A percentile compares a stretch with the other conserved stretches of the same genome.
Evolutionary conservation across 2,797 vertebrate genomes (phyloP).

Genomic region (Gadopsis marmoratus): DNA sequence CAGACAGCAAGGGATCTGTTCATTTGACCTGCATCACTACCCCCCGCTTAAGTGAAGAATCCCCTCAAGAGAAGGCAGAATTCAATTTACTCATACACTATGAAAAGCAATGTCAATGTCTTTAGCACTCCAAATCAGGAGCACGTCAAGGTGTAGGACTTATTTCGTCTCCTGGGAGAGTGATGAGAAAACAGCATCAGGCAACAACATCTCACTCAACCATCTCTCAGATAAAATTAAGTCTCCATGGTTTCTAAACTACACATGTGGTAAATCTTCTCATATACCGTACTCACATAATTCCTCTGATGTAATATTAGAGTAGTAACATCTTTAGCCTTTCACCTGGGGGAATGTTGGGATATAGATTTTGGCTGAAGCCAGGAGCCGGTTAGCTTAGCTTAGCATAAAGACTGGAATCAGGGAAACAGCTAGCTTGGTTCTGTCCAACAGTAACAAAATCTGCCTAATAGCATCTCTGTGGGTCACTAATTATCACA

Average conservation of each 20-base stretch:
- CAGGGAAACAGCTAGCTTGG: slow-evolving; percentile 3
- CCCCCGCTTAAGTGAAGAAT: slow-evolving; percentile 48
- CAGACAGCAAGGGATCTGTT: slow-evolving; percentile 69
- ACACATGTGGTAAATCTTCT: not conserved
- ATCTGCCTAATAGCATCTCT: slow-evolving; percentile 7
- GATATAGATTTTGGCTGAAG: slow-evolving; percentile 9
- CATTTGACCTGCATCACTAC: slow-evolving; percentile 66
- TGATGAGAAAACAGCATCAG: slow-evolving; percentile 30
- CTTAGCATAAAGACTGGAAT: slow-evolving; percentile 6
- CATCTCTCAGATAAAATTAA: slow-evolving; percentile 19
- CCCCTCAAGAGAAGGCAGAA: slow-evolving; percentile 57
- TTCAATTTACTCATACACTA: slow-evolving; percentile 74
- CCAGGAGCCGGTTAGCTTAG: not conserved
- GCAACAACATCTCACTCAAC: slow-evolving; percentile 33
- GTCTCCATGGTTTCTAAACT: slow-evolving; percentile 1
- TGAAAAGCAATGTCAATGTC: slow-evolving; percentile 64
- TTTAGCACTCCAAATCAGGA: slow-evolving; percentile 64
- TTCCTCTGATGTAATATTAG: slow-evolving; percentile 14
- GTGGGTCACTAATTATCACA: not conserved
- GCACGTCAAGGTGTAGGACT: slow-evolving; percentile 62
- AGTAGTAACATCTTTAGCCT: not conserved
- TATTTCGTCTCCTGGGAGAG: slow-evolving; percentile 54
- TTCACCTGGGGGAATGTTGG: not conserved
- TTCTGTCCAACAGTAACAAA: slow-evolving; percentile 9
- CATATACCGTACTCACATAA: not conserved